A percentile compares a stretch with the other conserved stretches of the same genome.
phyloP scores from a whole-genome alignment of 2,113 vertebrate genomes.

The Gracilinanus agilis region DNA sequence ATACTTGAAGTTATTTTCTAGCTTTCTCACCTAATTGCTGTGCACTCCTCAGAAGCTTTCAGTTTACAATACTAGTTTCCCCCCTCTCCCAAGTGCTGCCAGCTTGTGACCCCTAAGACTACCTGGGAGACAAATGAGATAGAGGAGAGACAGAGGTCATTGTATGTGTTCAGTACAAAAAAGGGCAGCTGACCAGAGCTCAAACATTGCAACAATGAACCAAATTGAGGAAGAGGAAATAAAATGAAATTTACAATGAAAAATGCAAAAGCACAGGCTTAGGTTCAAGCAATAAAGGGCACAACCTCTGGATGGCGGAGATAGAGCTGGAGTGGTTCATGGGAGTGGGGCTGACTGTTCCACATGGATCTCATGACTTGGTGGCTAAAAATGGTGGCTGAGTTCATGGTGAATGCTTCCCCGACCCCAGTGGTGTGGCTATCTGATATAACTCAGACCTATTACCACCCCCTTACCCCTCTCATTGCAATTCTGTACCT shows the following conservation, averaged over 20 bases:
- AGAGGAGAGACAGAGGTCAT: background rate
- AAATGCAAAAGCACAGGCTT: background rate
- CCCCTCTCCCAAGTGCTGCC: background rate
- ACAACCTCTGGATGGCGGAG: background rate
- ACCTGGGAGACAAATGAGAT: background rate
- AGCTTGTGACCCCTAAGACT: background rate
- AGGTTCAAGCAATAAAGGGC: background rate
- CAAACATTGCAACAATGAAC: background rate
- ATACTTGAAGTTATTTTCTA: background rate
- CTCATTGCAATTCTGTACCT: background rate
- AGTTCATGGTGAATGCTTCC: background rate
- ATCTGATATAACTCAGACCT: background rate
- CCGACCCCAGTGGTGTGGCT: background rate
- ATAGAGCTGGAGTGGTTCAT: background rate
- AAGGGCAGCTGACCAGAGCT: background rate
- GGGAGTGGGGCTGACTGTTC: background rate
- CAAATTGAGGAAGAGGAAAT: background rate
- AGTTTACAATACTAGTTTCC: background rate
- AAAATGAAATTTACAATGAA: background rate
- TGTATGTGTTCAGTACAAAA: background rate
- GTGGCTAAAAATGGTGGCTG: background rate
- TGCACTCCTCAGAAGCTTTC: background rate
- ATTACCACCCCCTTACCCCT: background rate
- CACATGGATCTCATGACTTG: background rate
- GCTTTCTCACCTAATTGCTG: background rate